These are phyloP conservation scores for Nasonia vitripennis DNA, from an alignment of 1,140 invertebrate genomes.

Conservation along the genomic window DNA sequence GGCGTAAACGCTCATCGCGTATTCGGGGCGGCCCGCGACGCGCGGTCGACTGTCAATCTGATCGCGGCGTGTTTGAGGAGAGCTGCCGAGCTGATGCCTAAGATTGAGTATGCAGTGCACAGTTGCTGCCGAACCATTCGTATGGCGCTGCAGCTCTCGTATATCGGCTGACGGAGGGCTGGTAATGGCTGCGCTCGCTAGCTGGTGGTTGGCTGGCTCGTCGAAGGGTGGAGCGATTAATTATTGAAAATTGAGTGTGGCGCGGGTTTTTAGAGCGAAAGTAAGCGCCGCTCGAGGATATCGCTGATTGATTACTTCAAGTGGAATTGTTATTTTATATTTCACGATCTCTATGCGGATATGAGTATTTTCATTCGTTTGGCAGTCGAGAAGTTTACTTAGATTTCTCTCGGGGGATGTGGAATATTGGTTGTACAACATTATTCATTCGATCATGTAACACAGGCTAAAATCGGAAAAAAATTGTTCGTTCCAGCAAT, in stretches of 20 bases:
- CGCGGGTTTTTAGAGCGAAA: no score
- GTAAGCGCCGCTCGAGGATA: neutral
- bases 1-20: conserved; percentile 37
- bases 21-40: conserved; percentile 39
- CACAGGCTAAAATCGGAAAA: no score
- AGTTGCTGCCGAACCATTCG: neutral
- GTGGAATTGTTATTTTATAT: no score
- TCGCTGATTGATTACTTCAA: neutral
- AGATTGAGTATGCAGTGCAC: conserved; percentile 36
- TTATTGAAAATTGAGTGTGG: neutral
- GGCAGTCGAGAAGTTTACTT: no score
- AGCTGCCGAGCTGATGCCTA: conserved; percentile 8
- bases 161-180: neutral
- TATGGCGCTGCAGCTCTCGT: neutral
- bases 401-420: no score
- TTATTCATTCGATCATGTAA: no score
- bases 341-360: no score
- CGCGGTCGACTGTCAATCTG: conserved; percentile 42
- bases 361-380: no score
- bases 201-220: no score
- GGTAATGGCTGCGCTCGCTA: neutral
- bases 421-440: no score
- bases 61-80: conserved; percentile 8
- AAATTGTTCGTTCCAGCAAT: no score
- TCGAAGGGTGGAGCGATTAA: neutral